Base-by-base conservation (phyloP, 2,113 vertebrate genomes). In the Chaenocephalus aceratus region DNA sequence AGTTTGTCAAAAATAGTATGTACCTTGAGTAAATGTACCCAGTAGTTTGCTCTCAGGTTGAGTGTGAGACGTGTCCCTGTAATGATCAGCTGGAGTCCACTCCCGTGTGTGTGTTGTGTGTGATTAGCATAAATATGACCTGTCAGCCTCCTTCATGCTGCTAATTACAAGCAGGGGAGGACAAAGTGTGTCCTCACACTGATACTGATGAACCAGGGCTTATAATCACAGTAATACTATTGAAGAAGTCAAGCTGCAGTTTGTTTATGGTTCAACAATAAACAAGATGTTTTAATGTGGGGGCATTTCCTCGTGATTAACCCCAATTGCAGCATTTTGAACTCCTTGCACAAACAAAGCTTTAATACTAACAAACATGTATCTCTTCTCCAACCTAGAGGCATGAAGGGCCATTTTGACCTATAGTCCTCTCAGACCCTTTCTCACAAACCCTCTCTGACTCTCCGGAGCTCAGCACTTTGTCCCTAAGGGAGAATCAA, bases 161-260 rank as follows among this genome's bases (percentile, higher is more conserved):
- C 26, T 72, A 78, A 83, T 83, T 73, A 77, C 69, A 63, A 66
- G 44, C 12, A 12, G 6, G 51, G 51, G 23, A 1, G 68, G 75
- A 49, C 68, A 30, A 48, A 30, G 63, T 57, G 49, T 56, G 61
- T 61, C 54, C 61, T 77, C 61, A 83, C 12, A 34, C 45, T n/a
- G 18, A 52, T 65, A 59, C 71, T 48, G n/a, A 76, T 72, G 5
- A 65, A 82, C 26, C 16, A 4, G 10, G 48, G 14, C 48, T 26
- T 41, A 51, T 41, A 41, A 44, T 41, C 12, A 23, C 23, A 49
- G 16, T 36, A 30, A 46, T 30, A 30, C 0, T 2, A 15, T 34
- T n/a, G 46, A 56, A 18, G 6, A 48, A 36, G 18, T 49, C n/a
- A 41, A 57, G 5, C 45, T 51, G 16, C 61, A 54, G 14, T 18